A percentile compares a stretch with the other conserved stretches of the same genome.
These are phyloP conservation scores for Equus przewalskii DNA, from an alignment of 2,113 vertebrate species.

Conservation along the genomic window DNA sequence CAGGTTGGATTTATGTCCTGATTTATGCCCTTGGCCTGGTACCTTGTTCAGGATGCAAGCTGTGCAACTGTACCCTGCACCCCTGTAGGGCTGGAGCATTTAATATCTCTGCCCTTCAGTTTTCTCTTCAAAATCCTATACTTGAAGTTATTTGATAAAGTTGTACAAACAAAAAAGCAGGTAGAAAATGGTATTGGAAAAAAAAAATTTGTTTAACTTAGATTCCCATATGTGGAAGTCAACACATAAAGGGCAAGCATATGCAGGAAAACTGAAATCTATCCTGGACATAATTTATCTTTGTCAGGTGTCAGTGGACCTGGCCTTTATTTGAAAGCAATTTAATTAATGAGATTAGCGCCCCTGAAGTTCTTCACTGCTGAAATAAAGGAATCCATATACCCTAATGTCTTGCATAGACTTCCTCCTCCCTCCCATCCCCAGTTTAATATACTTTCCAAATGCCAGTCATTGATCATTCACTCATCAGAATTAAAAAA, in stretches of 20 bases:
- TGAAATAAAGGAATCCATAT: constrained; percentile 63
- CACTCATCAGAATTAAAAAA: constrained; percentile 71
- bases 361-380: constrained; percentile 71
- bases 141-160: neutral
- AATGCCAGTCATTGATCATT: constrained; percentile 76
- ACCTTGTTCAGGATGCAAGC: neutral
- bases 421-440: neutral
- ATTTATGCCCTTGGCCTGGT: neutral
- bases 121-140: neutral
- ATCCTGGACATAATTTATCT: constrained; percentile 82
- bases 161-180: neutral
- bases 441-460: constrained; percentile 69
- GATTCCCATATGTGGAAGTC: constrained; percentile 2
- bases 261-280: constrained; percentile 65
- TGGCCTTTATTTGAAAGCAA: constrained; percentile 87
- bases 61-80: too few species aligned
- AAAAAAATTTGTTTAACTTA: constrained; percentile 70
- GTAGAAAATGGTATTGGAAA: neutral
- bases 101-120: neutral
- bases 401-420: neutral
- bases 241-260: constrained; percentile 81
- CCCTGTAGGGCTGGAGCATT: rapidly evolving
- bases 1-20: neutral
- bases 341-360: constrained; percentile 84
- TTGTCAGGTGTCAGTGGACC: constrained; percentile 82